Percentiles rank a stretch among this genome's conserved stretches.
phyloP scores from a whole-genome alignment of 2,113 vertebrate species.

The Physeter macrocephalus region DNA sequence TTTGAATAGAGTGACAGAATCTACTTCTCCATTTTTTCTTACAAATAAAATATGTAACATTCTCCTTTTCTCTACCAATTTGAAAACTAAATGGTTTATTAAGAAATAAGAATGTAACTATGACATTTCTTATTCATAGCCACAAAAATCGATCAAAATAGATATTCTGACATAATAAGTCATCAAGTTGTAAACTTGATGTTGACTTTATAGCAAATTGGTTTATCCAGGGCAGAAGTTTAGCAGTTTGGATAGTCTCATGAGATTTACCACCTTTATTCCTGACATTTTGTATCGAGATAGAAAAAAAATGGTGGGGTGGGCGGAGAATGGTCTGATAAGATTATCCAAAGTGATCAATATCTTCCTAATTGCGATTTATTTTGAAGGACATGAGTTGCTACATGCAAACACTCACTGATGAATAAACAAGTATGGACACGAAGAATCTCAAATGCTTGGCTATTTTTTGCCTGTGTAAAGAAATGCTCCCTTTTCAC shows the following conservation, averaged over 20 bases:
- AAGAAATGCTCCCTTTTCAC: not conserved
- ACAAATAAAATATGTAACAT: not conserved
- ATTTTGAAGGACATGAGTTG: not conserved
- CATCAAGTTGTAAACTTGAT: not conserved
- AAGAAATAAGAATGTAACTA: not conserved
- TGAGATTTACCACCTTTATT: not conserved
- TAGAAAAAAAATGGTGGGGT: not conserved
- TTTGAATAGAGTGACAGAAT: not conserved
- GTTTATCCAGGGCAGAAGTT: not conserved
- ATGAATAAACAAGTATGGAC: not conserved
- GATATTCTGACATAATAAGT: not conserved
- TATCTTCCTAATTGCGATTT: not conserved
- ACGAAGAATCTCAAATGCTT: not conserved
- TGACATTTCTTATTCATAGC: not conserved
- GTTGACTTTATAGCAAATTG: not conserved
- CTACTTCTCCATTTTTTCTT: not conserved
- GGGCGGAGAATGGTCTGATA: not conserved
- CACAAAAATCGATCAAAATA: constrained; percentile 11
- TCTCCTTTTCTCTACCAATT: not conserved
- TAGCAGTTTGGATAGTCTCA: not conserved
- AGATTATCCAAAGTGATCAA: not conserved
- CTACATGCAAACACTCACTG: not conserved
- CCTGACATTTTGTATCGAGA: not conserved
- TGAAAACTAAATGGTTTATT: not conserved
- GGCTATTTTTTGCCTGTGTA: not conserved